phyloP scores from a whole-genome alignment of 1,140 invertebrate genomes.

The Sycobia sp. region DNA sequence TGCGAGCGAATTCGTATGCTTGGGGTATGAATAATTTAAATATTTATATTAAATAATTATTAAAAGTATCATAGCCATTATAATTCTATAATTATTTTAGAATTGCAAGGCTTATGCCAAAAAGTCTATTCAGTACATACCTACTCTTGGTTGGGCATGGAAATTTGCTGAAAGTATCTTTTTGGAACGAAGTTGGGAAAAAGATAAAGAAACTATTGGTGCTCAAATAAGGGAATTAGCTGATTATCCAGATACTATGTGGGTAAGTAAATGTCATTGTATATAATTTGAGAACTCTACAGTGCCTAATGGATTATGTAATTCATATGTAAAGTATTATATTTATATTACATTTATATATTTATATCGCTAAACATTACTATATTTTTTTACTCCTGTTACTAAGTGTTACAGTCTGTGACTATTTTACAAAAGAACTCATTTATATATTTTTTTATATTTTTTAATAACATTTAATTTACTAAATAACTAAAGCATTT shows the following conservation, averaged over 20 bases:
- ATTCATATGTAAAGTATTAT: too few relatives aligned
- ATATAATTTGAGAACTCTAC: too few relatives aligned
- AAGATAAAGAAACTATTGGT: constrained; percentile 83
- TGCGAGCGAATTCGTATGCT: constrained; percentile 78
- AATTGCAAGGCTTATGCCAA: constrained; percentile 96
- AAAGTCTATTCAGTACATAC: constrained; percentile 87
- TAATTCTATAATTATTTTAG: constrained; percentile 59
- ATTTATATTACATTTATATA: too few relatives aligned
- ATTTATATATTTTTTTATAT: too few relatives aligned
- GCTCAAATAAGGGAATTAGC: constrained; percentile 79
- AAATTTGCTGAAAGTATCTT: constrained; percentile 93
- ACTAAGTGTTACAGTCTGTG: too few relatives aligned
- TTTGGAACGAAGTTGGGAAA: constrained; percentile 87
- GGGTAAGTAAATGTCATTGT: constrained; percentile 71
- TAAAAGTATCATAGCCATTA: background rate
- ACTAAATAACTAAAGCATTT: background rate
- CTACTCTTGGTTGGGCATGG: constrained; percentile 95
- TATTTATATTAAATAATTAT: background rate
- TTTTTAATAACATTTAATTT: background rate
- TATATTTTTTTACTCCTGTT: too few relatives aligned
- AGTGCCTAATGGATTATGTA: too few relatives aligned
- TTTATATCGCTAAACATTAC: too few relatives aligned
- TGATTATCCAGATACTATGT: constrained; percentile 87
- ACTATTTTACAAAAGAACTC: too few relatives aligned
- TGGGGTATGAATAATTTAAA: constrained; percentile 68